These are phyloP conservation scores for Orestias chungarensis DNA, from an alignment of 2,797 vertebrate genomes.

Conservation along the genomic window DNA sequence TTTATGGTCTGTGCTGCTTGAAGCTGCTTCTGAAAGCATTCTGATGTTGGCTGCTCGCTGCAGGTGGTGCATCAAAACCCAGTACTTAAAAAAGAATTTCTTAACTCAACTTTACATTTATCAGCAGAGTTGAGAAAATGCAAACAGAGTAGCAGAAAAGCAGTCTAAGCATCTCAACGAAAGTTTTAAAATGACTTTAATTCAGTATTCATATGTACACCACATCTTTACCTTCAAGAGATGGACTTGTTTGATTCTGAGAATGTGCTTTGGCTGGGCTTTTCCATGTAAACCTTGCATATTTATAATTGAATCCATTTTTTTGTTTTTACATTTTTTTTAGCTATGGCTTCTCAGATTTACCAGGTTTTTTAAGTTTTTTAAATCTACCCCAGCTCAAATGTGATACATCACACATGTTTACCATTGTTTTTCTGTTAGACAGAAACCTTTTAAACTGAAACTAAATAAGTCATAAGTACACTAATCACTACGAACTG, in stretches of 20 bases:
- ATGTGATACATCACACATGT: conserved; percentile 42
- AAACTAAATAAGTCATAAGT: conserved; percentile 54
- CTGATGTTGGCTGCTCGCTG: conserved; percentile 10
- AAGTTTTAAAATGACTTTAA: conserved; percentile 32
- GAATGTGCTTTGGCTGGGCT: conserved; percentile 27
- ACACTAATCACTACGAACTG: conserved; percentile 65
- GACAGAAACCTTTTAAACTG: conserved; percentile 38
- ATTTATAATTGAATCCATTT: conserved; percentile 7
- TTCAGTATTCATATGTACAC: conserved; percentile 52
- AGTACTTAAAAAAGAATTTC: neutral
- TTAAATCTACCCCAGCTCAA: conserved; percentile 45
- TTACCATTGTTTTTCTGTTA: conserved; percentile 25
- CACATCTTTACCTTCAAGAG: conserved; percentile 22
- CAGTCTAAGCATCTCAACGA: conserved; percentile 17
- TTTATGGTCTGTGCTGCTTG: conserved; percentile 17
- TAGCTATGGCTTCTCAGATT: conserved; percentile 25
- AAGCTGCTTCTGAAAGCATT: conserved; percentile 15
- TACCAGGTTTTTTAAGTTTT: conserved; percentile 20
- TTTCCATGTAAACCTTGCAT: conserved; percentile 21
- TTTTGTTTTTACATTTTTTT: neutral
- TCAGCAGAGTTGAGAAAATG: conserved; percentile 38
- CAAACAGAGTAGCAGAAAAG: conserved; percentile 32
- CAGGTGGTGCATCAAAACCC: conserved; percentile 22
- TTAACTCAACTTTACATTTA: conserved; percentile 37
- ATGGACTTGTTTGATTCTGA: conserved; percentile 25